Evolutionary conservation across 2,113 vertebrate genomes (phyloP), one percentile per base, ranked within the genome.

Genomic region (Megalops atlanticus): DNA sequence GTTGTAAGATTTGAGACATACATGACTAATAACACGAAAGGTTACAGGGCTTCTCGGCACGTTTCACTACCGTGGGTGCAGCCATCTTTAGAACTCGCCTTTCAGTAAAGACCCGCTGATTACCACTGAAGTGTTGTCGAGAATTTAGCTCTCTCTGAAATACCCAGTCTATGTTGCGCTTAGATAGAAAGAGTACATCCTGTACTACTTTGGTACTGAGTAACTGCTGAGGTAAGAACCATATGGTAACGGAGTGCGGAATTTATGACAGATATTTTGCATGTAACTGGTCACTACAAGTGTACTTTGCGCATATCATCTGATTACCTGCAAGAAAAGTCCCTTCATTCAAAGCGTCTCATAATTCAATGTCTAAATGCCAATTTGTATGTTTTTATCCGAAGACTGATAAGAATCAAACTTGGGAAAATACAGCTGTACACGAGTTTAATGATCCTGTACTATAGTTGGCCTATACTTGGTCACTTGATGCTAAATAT

Each of bases 51-150:
- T 77, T 87, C 31, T 31, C 31, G 38, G 52, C 77, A 47, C 49
- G 54, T 39, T 64, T 83, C 41, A 24, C 47, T 14, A 16, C 45
- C 24, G 70, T 69, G 86, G 68, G 83, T 86, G 88, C 91, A 91
- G 89, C 89, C 88, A 91, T 92, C 85, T 89, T 90, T 88, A 78
- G 86, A 87, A 64, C 84, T 31, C 84, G 85, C 86, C 83, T 83
- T 78, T 43, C 80, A 84, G 84, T 89, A 87, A 85, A 92, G 89
- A 91, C 91, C 91, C 91, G 89, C 89, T 87, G 14, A 73, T 39
- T 54, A 27, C 5, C 40, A 80, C 2, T 40, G 54, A 10, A 2
- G 31, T n/a, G 31, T 5, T n/a, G 54, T 27, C n/a, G 21, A 64
- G 24, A 64, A 27, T 5, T 64, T 24, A 64, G 2, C 0, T n/a